Conservation (phyloP, 2,113 vertebrate species). For the Cyanoramphus novaezelandiae region DNA sequence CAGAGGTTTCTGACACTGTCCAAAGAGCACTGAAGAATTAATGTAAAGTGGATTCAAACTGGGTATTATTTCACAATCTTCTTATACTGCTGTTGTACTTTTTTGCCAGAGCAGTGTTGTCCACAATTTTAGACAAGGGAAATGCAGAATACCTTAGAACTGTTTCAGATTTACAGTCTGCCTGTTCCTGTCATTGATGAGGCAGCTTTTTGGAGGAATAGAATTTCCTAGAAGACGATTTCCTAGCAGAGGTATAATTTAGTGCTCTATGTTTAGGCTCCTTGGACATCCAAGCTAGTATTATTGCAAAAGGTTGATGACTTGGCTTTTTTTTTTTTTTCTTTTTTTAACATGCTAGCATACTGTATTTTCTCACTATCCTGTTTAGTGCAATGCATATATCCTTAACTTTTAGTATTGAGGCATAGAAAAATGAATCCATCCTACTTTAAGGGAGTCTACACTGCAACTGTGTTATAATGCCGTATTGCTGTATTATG, state of each 20-base stretch:
- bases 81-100: background rate
- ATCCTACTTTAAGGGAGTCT: background rate
- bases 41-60: background rate
- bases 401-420: background rate
- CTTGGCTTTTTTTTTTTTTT: background rate
- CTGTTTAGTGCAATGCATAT: background rate
- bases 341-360: rapidly evolving
- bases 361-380: background rate
- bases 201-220: background rate
- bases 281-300: background rate
- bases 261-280: background rate
- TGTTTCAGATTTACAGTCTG: background rate
- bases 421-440: background rate
- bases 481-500: background rate
- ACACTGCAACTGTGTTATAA: background rate
- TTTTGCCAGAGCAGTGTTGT: background rate
- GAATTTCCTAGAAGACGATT: background rate
- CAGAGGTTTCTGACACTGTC: background rate
- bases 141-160: background rate
- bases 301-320: background rate
- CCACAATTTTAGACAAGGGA: background rate
- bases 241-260: background rate
- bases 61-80: background rate
- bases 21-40: background rate
- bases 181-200: background rate